phyloP scores from a whole-genome alignment of 1,140 invertebrate genomes.

The Drosophila seguyi region DNA sequence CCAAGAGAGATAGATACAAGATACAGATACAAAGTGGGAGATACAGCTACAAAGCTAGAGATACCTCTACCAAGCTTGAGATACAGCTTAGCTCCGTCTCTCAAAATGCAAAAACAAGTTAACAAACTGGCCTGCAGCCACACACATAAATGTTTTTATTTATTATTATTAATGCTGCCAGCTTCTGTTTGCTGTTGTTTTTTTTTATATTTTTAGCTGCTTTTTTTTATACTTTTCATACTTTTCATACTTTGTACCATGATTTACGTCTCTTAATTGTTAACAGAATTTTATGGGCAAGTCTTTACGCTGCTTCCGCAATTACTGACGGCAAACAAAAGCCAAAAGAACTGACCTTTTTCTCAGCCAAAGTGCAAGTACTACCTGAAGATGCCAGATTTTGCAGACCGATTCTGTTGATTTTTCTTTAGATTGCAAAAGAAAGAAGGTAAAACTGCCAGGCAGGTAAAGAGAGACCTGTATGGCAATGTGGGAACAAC shows the following conservation, averaged over 20 bases:
- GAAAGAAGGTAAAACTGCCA: neutral
- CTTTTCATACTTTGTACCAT: neutral
- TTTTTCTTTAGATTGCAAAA: conserved; percentile 9
- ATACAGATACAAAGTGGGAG: conserved; percentile 1
- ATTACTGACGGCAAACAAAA: conserved; percentile 28
- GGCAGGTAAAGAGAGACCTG: conserved; percentile 17
- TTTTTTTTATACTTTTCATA: neutral
- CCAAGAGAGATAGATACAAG: conserved; percentile 11
- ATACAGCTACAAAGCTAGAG: neutral
- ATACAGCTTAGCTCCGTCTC: neutral
- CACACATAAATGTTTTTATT: conserved; percentile 42
- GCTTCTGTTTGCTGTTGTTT: conserved; percentile 6
- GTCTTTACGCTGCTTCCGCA: conserved; percentile 33
- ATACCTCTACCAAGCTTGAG: neutral
- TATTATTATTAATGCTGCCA: conserved; percentile 35
- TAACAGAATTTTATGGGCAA: conserved; percentile 33
- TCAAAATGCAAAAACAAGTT: conserved; percentile 51
- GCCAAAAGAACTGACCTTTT: conserved; percentile 42
- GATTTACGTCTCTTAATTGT: conserved; percentile 43
- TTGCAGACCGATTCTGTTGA: neutral
- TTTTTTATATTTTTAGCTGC: neutral
- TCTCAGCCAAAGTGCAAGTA: conserved; percentile 23
- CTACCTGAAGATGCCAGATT: conserved; percentile 11
- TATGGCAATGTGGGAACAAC: conserved; percentile 30
- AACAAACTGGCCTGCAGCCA: conserved; percentile 41